These are phyloP conservation scores for Sebastiscus albofasciatus DNA, from an alignment of 2,797 vertebrate species.

Conservation along the genomic window DNA sequence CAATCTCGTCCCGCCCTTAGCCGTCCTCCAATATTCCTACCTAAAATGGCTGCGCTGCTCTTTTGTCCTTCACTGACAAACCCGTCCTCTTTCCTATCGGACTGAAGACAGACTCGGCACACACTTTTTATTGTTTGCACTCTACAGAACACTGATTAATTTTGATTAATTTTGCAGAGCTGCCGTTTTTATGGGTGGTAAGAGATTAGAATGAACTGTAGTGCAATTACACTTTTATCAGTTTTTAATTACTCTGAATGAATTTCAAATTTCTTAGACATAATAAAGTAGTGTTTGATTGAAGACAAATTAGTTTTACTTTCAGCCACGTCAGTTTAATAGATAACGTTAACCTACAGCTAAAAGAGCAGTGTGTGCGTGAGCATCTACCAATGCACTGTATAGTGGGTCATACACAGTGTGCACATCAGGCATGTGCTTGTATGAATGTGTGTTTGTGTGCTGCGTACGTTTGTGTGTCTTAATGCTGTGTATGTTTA, in stretches of 20 bases:
- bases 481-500: neutral
- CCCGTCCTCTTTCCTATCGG: neutral
- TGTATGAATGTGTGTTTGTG: neutral
- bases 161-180: constrained; percentile 7
- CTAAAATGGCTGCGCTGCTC: constrained; percentile 4
- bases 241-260: constrained; percentile 52
- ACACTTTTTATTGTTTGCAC: constrained; percentile 8
- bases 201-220: constrained; percentile 13
- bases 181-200: neutral
- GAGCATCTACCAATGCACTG: neutral
- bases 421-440: neutral
- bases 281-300: constrained; percentile 13
- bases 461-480: neutral
- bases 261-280: constrained; percentile 8
- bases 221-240: constrained; percentile 41
- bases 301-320: constrained; percentile 31
- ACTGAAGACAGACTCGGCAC: neutral
- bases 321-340: neutral
- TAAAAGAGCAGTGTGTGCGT: neutral
- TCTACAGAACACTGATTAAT: constrained; percentile 21
- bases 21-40: neutral
- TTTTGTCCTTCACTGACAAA: constrained; percentile 43
- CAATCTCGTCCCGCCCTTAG: neutral
- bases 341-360: constrained; percentile 4
- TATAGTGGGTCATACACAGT: neutral